Percentiles rank a stretch among this genome's conserved stretches.
Conservation (phyloP, 2,888 invertebrate genomes). For the Diadromus collaris region DNA sequence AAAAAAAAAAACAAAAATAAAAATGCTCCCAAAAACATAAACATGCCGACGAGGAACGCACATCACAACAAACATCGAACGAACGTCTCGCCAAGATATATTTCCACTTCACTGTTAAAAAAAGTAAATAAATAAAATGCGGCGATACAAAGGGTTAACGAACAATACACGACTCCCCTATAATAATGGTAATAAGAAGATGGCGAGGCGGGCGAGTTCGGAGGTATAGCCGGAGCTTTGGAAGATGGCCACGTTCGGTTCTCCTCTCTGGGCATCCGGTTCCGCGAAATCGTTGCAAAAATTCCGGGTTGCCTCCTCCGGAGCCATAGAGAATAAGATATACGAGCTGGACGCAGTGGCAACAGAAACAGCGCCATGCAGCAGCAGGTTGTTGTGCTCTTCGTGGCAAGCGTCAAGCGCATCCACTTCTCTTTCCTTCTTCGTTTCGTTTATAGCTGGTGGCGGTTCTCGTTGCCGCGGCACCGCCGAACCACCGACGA, state of each 20-base stretch:
- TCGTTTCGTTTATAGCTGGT: slow-evolving; percentile 36
- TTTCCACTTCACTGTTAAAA: not conserved
- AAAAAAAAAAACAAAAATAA: not conserved
- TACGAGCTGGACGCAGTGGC: slow-evolving; percentile 38
- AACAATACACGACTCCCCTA: slow-evolving; percentile 5
- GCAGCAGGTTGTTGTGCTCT: slow-evolving; percentile 48
- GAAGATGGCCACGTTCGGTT: not conserved
- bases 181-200: slow-evolving; percentile 13
- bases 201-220: not conserved
- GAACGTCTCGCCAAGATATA: not conserved
- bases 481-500: slow-evolving; percentile 26
- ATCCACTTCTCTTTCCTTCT: slow-evolving; percentile 14
- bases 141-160: slow-evolving; percentile 1
- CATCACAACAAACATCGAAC: not conserved
- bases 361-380: slow-evolving; percentile 11
- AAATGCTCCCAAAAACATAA: not conserved
- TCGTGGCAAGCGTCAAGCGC: slow-evolving; percentile 30
- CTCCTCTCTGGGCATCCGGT: slow-evolving; percentile 19
- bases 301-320: slow-evolving; percentile 18
- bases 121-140: not conserved
- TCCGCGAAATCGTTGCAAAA: slow-evolving; percentile 36
- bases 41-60: not conserved
- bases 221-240: not conserved
- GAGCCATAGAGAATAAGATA: slow-evolving; percentile 26
- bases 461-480: slow-evolving; percentile 21